phyloP scores from a whole-genome alignment of 2,797 vertebrate species.

The Pantherophis vulpinus region DNA sequence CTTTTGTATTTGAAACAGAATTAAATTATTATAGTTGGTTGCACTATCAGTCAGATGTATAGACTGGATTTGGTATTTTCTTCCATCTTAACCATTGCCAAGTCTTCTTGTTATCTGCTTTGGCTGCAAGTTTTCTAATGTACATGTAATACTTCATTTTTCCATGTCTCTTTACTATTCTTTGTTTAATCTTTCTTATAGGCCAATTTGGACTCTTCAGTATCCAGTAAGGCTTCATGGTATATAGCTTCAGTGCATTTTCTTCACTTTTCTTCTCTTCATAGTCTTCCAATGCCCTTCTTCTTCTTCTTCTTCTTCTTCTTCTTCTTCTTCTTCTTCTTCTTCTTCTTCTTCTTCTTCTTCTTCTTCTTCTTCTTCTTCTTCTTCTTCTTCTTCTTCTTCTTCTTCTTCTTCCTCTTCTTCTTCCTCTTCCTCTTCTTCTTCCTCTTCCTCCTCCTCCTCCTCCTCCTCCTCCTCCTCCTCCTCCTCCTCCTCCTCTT shows the following conservation, averaged over 20 bases:
- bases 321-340: too few relatives aligned
- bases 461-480: accelerated
- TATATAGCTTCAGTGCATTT: background rate
- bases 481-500: too few relatives aligned
- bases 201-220: background rate
- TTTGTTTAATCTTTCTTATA: background rate
- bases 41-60: background rate
- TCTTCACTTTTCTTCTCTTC: background rate
- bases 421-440: too few relatives aligned
- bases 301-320: too few relatives aligned
- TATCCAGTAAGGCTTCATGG: background rate
- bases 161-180: background rate
- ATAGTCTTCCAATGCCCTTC: background rate
- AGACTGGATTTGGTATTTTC: background rate
- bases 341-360: too few relatives aligned
- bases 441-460: too few relatives aligned
- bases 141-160: background rate
- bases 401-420: too few relatives aligned
- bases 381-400: too few relatives aligned
- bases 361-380: too few relatives aligned
- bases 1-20: background rate
- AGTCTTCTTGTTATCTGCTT: background rate
- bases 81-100: background rate
- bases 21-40: background rate
- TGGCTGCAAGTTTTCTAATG: background rate